Evolutionary conservation across 2,797 vertebrate genomes (phyloP).

Genomic region (Intellagama lesueurii): DNA sequence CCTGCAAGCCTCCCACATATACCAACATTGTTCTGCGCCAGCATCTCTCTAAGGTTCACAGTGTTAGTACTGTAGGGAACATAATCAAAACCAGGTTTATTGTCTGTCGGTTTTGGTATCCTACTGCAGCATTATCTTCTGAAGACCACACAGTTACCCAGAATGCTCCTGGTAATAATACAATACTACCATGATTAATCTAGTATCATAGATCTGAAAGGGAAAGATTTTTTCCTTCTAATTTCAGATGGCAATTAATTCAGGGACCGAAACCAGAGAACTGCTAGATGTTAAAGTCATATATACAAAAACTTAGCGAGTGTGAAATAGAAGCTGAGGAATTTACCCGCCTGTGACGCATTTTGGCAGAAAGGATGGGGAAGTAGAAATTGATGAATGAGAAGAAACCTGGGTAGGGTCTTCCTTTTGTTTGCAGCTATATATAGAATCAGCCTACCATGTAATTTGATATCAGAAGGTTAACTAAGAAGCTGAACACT

Average conservation of each 20-base stretch:
- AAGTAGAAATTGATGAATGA: conserved; percentile 60
- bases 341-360: conserved; percentile 46
- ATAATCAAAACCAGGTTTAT: conserved; percentile 17
- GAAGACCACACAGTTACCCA: not conserved
- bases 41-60: not conserved
- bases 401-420: conserved; percentile 43
- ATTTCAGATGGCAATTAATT: conserved; percentile 25
- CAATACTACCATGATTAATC: not conserved
- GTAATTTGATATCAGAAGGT: conserved; percentile 54
- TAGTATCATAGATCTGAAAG: not conserved
- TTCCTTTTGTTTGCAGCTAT: conserved; percentile 49
- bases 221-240: not conserved
- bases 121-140: not conserved
- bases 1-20: not conserved
- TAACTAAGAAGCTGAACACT: conserved; percentile 49
- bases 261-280: conserved; percentile 24
- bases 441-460: conserved; percentile 58
- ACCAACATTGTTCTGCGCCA: too few relatives aligned
- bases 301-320: conserved; percentile 51
- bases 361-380: conserved; percentile 39
- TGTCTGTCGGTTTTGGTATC: conserved; percentile 7
- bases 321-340: conserved; percentile 57
- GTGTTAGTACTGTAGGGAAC: not conserved
- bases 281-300: conserved; percentile 51
- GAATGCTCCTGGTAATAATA: not conserved